These are phyloP conservation scores for Aphelocoma coerulescens DNA, from an alignment of 2,113 vertebrate genomes.

Conservation along the genomic window DNA sequence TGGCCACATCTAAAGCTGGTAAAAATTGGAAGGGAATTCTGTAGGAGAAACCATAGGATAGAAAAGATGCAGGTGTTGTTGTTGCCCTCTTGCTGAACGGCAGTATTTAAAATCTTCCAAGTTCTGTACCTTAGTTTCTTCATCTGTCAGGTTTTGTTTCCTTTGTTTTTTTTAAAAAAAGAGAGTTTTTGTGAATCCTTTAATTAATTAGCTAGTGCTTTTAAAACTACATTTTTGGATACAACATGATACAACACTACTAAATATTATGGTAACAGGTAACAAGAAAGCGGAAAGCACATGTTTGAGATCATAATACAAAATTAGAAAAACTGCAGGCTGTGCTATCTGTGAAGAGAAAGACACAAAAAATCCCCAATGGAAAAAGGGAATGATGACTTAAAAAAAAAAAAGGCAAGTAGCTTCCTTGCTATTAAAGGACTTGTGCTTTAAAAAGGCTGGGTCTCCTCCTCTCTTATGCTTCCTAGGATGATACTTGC, in stretches of 20 bases:
- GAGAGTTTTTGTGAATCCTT: background rate
- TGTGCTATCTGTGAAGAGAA: background rate
- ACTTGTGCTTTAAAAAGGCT: conserved; percentile 19
- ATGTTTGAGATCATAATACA: background rate
- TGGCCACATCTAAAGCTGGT: background rate
- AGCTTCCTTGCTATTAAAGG: conserved; percentile 40
- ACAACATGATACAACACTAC: background rate
- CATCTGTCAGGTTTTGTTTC: background rate
- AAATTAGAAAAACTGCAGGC: background rate
- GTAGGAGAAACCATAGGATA: background rate
- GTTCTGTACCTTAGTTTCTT: background rate
- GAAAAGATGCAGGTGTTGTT: background rate
- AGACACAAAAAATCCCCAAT: background rate
- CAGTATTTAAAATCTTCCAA: background rate
- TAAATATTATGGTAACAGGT: background rate
- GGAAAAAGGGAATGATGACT: background rate
- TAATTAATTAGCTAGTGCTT: background rate
- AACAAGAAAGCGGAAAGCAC: background rate
- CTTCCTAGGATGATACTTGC: conserved; percentile 36
- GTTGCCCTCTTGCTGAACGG: background rate
- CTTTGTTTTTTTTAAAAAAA: background rate
- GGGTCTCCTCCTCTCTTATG: conserved; percentile 24
- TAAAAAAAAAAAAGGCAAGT: background rate
- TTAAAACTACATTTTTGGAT: background rate
- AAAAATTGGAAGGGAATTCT: background rate